Evolutionary conservation across 1,140 invertebrate species (phyloP).

Genomic region (Magallana angulata): DNA sequence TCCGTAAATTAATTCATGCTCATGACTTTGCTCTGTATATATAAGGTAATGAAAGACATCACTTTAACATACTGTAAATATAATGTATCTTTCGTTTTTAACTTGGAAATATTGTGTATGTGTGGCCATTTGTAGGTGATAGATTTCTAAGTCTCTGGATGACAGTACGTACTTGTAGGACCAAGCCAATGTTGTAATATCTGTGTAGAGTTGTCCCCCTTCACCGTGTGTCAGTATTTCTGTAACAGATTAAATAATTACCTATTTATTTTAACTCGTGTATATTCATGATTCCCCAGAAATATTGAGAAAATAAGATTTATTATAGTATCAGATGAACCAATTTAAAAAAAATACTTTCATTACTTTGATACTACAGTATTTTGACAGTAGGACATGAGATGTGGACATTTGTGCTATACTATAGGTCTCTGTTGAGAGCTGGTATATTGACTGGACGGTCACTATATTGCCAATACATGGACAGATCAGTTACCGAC

Average conservation of each 20-base stretch:
- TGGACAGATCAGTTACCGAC: too few relatives aligned
- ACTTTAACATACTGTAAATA: neutral
- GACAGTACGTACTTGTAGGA: neutral
- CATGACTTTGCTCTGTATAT: conserved; percentile 1
- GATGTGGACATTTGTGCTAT: too few relatives aligned
- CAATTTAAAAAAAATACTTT: too few relatives aligned
- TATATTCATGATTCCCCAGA: too few relatives aligned
- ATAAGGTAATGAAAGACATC: neutral
- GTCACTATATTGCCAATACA: too few relatives aligned
- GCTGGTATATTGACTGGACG: too few relatives aligned
- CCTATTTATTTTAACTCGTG: too few relatives aligned
- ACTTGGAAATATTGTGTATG: neutral
- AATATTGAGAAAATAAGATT: too few relatives aligned
- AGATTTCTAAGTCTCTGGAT: neutral
- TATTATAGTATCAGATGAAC: too few relatives aligned
- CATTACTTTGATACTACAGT: too few relatives aligned
- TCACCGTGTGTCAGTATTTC: neutral
- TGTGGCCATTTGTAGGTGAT: conserved; percentile 28
- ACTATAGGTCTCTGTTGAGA: too few relatives aligned
- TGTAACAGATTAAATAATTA: neutral
- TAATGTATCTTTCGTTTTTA: neutral
- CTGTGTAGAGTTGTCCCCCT: neutral
- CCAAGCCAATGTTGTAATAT: conserved; percentile 26
- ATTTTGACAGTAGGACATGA: too few relatives aligned
- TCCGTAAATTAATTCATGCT: conserved; percentile 9